Base-by-base conservation (phyloP, 2,888 invertebrate genomes). In the Agonum fuliginosum region DNA sequence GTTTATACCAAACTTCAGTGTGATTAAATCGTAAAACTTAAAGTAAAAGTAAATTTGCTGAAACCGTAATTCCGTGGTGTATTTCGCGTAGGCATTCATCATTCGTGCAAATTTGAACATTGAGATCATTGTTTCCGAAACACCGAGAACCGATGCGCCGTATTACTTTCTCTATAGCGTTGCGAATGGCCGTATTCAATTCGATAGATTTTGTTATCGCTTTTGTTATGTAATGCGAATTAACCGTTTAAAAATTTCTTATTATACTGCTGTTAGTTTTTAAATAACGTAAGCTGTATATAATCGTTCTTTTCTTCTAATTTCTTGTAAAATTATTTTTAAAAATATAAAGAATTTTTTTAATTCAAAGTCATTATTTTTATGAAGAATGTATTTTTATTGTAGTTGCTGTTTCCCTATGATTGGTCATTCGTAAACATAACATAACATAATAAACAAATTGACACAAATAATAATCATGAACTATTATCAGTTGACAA, bases 181-280 rank as follows among this genome's bases (percentile, higher is more conserved):
- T 41, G 41, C 71, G 71, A 71, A 71, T 51, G 14, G 48, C 51
- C 48, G 34, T 71, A 71, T 71, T 19, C 48, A 71, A 71, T 71
- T 71, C 22, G 48, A 71, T 48, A 48, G 71, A 70, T 48, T 70
- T 70, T 70, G 46, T 48, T 70, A 48, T 70, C 70, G 30, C 46
- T 30, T 46, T 46, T 46, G 48, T 70, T 70, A 70, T 27, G 48
- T 70, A 70, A 69, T 14, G 12, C 41, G 27, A 37, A 37, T 67
- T 30, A 48, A 48, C 71, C 71, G 34, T 30, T 43, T 51, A 48
- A 71, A 48, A 71, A 67, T 71, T 51, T 51, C 51, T 46, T 71
- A 17, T 71, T 71, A 19, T 71, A 17, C 46, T 30, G 30, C 12
- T 46, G 5, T 69, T 62, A 4, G 27, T 54, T 54, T 54, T 24